phyloP scores from a whole-genome alignment of 2,888 invertebrate genomes.

The Acrobasis consociella region DNA sequence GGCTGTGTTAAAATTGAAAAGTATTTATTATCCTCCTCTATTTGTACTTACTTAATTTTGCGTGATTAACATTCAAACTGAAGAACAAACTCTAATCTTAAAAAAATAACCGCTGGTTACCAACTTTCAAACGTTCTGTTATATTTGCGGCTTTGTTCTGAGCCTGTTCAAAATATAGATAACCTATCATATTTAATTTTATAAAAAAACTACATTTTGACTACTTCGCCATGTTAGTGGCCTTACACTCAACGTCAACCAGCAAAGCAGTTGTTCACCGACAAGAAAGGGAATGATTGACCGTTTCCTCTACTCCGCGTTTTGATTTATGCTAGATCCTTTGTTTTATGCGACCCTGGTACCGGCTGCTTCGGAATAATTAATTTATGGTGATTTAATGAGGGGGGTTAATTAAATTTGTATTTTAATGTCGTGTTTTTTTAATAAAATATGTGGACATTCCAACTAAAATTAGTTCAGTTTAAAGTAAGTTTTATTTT shows the following conservation, averaged over 20 bases:
- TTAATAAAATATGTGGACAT: not conserved
- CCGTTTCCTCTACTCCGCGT: slow-evolving; percentile 71
- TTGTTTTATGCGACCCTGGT: slow-evolving; percentile 62
- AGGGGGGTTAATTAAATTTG: slow-evolving; percentile 30
- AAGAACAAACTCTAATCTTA: no score
- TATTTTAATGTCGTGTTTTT: slow-evolving; percentile 6
- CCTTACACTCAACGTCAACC: slow-evolving; percentile 35
- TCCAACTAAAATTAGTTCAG: not conserved
- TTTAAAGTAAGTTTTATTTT: no score
- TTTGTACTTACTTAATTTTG: no score
- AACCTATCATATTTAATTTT: no score
- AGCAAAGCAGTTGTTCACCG: slow-evolving; percentile 46
- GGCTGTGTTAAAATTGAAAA: no score
- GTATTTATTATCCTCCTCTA: no score
- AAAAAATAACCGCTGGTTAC: no score
- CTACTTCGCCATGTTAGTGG: slow-evolving; percentile 31
- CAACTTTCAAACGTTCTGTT: no score
- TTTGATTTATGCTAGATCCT: slow-evolving; percentile 61
- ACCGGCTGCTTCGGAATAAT: slow-evolving; percentile 44
- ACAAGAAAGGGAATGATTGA: slow-evolving; percentile 75
- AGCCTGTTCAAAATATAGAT: no score
- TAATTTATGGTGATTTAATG: slow-evolving; percentile 59
- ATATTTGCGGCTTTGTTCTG: no score
- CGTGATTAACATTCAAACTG: no score
- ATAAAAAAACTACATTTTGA: no score